A percentile compares a stretch with the other conserved stretches of the same genome.
Evolutionary conservation across 2,888 invertebrate species (phyloP).

Genomic region (Ophion costatus): DNA sequence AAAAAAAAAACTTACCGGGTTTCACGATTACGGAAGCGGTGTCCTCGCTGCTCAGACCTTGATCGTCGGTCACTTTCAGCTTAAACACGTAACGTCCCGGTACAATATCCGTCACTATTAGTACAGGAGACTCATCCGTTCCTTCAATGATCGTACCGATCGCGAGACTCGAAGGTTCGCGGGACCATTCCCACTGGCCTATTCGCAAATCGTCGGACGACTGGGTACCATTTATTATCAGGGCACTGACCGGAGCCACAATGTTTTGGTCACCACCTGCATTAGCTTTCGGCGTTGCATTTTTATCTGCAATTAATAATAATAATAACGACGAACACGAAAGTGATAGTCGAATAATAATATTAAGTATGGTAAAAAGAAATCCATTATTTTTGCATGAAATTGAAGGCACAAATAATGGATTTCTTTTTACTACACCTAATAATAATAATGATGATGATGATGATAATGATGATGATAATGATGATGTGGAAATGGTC

Average conservation of each 20-base stretch:
- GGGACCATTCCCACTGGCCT: slow-evolving; percentile 92
- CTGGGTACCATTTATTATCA: slow-evolving; percentile 92
- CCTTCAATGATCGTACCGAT: slow-evolving; percentile 92
- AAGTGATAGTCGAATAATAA: slow-evolving; percentile 5
- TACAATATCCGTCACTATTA: slow-evolving; percentile 93
- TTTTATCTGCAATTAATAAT: slow-evolving; percentile 88
- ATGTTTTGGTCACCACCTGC: slow-evolving; percentile 94
- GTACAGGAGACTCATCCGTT: slow-evolving; percentile 90
- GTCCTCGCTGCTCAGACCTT: slow-evolving; percentile 93
- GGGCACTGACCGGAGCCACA: slow-evolving; percentile 89
- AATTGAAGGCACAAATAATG: no score
- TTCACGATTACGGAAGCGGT: slow-evolving; percentile 94
- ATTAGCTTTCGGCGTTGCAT: slow-evolving; percentile 94
- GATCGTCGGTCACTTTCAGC: slow-evolving; percentile 95
- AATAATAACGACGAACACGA: slow-evolving; percentile 12
- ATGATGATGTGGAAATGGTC: no score
- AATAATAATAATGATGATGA: slow-evolving; percentile 12
- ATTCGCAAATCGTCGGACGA: slow-evolving; percentile 95
- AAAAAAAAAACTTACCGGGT: slow-evolving; percentile 83
- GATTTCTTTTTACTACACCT: no score
- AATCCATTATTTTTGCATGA: no score
- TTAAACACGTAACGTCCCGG: slow-evolving; percentile 95
- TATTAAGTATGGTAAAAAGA: no score
- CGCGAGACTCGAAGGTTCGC: slow-evolving; percentile 91
- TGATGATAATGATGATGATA: not conserved